phyloP scores from a whole-genome alignment of 2,888 invertebrate species.

The Pteria penguin region DNA sequence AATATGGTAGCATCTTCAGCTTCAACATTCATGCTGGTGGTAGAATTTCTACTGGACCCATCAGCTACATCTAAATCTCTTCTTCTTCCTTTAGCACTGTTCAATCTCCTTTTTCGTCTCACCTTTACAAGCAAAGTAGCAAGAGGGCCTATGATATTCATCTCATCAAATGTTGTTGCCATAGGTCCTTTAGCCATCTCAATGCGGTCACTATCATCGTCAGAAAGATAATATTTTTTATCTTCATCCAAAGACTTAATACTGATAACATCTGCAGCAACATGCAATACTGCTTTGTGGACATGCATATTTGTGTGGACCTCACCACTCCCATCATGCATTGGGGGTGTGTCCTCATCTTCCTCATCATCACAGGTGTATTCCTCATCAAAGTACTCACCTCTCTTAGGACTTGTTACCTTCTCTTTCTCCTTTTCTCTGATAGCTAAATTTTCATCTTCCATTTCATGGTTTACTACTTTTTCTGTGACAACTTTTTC shows the following conservation, averaged over 20 bases:
- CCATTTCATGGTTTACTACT: background rate
- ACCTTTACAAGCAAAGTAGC: constrained; percentile 38
- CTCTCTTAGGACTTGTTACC: background rate
- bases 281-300: background rate
- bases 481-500: background rate
- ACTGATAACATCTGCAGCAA: constrained; percentile 1
- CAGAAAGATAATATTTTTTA: constrained; percentile 10
- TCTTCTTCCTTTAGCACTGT: background rate
- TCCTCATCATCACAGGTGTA: constrained; percentile 25
- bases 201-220: constrained; percentile 16
- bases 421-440: background rate
- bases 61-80: background rate
- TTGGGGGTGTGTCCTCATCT: constrained; percentile 7
- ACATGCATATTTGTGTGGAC: background rate
- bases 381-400: constrained; percentile 30
- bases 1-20: background rate
- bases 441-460: background rate
- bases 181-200: constrained; percentile 24
- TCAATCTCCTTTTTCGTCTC: constrained; percentile 23
- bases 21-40: no score
- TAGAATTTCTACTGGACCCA: background rate
- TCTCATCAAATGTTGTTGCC: constrained; percentile 32
- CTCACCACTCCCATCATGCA: background rate
- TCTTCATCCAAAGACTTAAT: constrained; percentile 22
- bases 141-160: constrained; percentile 41